A percentile compares a stretch with the other conserved stretches of the same genome.
These are phyloP conservation scores for Sphenopsis melanotis DNA, from an alignment of 2,797 vertebrate species.

Conservation along the genomic window DNA sequence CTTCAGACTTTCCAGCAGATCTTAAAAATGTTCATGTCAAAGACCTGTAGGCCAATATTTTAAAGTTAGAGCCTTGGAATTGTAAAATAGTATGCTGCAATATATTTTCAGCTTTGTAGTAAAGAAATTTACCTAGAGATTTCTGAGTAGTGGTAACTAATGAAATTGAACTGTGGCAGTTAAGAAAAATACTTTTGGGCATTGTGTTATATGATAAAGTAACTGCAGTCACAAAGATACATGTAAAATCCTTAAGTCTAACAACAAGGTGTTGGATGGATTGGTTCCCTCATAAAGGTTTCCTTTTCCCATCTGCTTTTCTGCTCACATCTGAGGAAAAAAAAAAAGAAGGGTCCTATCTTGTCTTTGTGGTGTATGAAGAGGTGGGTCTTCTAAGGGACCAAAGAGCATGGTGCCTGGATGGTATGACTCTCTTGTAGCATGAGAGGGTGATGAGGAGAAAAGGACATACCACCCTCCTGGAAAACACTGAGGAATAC, in stretches of 20 bases:
- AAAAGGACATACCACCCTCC: background rate
- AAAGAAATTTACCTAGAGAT: background rate
- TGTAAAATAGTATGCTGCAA: background rate
- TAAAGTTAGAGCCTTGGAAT: background rate
- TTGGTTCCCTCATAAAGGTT: background rate
- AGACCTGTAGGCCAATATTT: background rate
- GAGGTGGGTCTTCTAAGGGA: background rate
- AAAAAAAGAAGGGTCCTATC: background rate
- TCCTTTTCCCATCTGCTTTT: background rate
- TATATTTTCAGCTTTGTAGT: background rate
- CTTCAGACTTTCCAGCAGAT: background rate
- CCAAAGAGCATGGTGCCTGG: background rate
- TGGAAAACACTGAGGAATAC: background rate
- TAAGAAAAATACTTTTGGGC: background rate
- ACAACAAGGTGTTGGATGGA: background rate
- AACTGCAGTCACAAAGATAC: background rate
- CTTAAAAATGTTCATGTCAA: background rate
- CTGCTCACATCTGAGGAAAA: background rate
- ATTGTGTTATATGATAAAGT: background rate
- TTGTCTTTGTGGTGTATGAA: background rate
- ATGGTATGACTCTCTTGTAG: background rate
- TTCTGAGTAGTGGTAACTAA: background rate
- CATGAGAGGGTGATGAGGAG: background rate
- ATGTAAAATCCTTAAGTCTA: background rate
- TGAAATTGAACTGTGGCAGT: background rate